These are phyloP conservation scores for Bombus breviceps DNA, from an alignment of 1,140 invertebrate genomes.

Conservation along the genomic window DNA sequence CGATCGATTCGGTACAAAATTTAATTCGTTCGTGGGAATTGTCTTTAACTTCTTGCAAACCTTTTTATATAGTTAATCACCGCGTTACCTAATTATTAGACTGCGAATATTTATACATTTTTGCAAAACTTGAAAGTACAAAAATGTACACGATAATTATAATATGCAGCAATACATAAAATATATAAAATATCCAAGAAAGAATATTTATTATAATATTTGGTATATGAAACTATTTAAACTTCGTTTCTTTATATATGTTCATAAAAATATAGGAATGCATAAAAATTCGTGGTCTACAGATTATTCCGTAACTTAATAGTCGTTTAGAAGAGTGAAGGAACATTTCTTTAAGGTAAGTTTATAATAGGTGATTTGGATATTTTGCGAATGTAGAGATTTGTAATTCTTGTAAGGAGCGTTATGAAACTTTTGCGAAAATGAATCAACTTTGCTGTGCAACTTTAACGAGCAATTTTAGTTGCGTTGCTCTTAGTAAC, in stretches of 20 bases:
- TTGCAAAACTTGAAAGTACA: too few species aligned
- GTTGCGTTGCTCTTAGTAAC: not conserved
- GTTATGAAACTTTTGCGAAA: not conserved
- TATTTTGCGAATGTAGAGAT: not conserved
- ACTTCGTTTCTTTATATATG: too few species aligned
- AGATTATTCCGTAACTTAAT: not conserved
- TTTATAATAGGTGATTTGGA: not conserved
- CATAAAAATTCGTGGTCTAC: too few species aligned
- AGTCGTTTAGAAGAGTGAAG: too few species aligned
- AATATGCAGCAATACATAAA: too few species aligned
- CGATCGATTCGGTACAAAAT: not conserved
- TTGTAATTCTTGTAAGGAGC: not conserved
- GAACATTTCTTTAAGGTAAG: not conserved
- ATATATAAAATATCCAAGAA: too few species aligned
- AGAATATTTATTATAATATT: too few species aligned
- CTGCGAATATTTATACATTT: not conserved
- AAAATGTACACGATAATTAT: too few species aligned
- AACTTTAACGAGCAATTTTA: slow-evolving; percentile 3
- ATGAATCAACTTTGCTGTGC: not conserved
- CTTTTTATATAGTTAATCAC: not conserved
- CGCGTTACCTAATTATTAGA: not conserved
- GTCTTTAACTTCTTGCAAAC: not conserved
- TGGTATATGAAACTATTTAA: too few species aligned
- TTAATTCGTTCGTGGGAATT: slow-evolving; percentile 14
- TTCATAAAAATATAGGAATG: too few species aligned